Percentiles rank a stretch among this genome's conserved stretches.
These are phyloP conservation scores for Steinernema carpocapsae DNA, from an alignment of 2,888 invertebrate species.

Conservation along the genomic window DNA sequence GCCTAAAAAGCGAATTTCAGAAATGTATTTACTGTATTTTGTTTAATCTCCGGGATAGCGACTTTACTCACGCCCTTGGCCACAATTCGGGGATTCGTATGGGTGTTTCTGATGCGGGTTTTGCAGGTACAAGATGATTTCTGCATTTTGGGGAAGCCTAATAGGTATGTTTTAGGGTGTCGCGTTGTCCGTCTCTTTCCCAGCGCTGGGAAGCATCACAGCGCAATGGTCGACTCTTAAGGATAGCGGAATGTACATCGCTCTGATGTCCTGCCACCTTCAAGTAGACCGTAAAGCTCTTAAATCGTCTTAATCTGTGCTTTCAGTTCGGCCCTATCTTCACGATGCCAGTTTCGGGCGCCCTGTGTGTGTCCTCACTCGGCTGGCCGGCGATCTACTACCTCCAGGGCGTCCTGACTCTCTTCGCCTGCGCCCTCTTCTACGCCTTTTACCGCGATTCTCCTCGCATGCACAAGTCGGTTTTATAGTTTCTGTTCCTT, in stretches of 20 bases:
- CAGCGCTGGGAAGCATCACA: slow-evolving; percentile 41
- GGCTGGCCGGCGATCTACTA: slow-evolving; percentile 53
- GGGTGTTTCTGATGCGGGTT: slow-evolving; percentile 32
- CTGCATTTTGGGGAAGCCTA: no score
- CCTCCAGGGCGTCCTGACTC: slow-evolving; percentile 47
- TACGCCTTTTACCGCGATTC: slow-evolving; percentile 40
- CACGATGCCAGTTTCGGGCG: no score
- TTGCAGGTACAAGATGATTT: background rate
- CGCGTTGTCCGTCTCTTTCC: slow-evolving; percentile 38
- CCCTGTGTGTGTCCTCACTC: slow-evolving; percentile 42
- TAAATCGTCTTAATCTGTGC: slow-evolving; percentile 31
- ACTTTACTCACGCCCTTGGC: slow-evolving; percentile 39
- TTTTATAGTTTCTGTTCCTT: no score
- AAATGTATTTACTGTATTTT: slow-evolving; percentile 32
- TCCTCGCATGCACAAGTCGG: slow-evolving; percentile 36
- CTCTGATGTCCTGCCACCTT: slow-evolving; percentile 46
- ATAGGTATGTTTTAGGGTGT: background rate
- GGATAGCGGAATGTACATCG: slow-evolving; percentile 44
- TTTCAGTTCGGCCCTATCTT: no score
- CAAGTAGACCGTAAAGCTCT: slow-evolving; percentile 37
- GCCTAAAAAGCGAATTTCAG: slow-evolving; percentile 5
- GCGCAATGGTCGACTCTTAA: slow-evolving; percentile 46
- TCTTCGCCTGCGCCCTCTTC: slow-evolving; percentile 36
- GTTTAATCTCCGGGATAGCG: slow-evolving; percentile 32
- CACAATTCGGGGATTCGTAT: slow-evolving; percentile 15